A percentile compares a stretch with the other conserved stretches of the same genome.
Conservation (phyloP, 2,797 vertebrate species). For the Linurgus olivaceus region DNA sequence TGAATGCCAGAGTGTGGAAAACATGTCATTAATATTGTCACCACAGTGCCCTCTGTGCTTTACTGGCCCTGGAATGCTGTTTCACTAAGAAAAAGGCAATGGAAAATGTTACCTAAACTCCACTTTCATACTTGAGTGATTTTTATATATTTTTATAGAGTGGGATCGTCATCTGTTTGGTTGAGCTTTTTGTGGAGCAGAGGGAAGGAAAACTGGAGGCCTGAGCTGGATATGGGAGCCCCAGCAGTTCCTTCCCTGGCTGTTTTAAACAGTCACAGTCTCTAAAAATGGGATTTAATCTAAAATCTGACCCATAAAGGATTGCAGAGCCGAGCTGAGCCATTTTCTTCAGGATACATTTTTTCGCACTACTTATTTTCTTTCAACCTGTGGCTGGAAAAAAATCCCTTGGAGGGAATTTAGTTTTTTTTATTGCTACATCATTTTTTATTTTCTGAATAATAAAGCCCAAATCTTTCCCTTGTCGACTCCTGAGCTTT, state of each 20-base stretch:
- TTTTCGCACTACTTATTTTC: background rate
- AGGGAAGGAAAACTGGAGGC: background rate
- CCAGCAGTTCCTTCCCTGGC: background rate
- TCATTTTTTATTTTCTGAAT: background rate
- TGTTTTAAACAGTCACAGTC: background rate
- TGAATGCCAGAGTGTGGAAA: background rate
- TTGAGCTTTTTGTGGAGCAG: constrained; percentile 6
- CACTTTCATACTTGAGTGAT: background rate
- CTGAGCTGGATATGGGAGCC: background rate
- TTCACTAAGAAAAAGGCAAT: background rate
- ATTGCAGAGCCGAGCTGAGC: background rate
- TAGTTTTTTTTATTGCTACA: background rate
- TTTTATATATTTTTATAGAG: constrained; percentile 5
- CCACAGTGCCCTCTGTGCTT: constrained; percentile 7
- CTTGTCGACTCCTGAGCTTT: background rate
- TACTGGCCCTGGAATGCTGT: background rate
- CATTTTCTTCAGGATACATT: background rate
- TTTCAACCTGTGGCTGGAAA: background rate
- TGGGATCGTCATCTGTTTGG: rapidly evolving
- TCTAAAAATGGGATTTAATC: background rate
- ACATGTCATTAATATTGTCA: background rate
- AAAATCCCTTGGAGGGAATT: background rate
- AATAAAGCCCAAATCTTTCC: background rate
- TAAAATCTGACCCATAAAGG: background rate
- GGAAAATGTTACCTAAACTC: constrained; percentile 51